Evolutionary conservation across 2,888 invertebrate genomes (phyloP), one percentile per base, ranked within the genome.

Genomic region (Orchestes rusci): DNA sequence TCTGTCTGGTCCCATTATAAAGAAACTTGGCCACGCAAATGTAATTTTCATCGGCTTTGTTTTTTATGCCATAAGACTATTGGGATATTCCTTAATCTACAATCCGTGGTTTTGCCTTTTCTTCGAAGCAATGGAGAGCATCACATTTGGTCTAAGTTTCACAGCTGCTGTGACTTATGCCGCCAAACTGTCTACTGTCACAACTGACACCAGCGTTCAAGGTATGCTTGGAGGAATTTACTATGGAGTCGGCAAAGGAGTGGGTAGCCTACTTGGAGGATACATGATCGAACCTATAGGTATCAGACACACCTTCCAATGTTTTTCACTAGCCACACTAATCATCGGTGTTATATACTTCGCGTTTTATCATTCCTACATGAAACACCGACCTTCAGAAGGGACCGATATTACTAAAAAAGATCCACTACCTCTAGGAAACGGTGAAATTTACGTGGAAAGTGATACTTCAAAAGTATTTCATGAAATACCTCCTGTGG

Each of bases 161-260:
- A 85, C 84, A 1, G 84, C 84, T 1, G 83, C 83, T 15, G 82
- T 84, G 20, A 84, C 84, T 36, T 85, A 85, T 60, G 84, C 84
- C 1, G 84, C 84, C 1, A 77, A 78, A 43, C 70, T 85, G 4
- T 83, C 84, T 1, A 80, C 82, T 2, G 76, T 79, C 36, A 78
- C 82, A 29, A 85, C 85, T 0, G 83, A 85, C 56, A 80, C 82
- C 5, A 83, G 82, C 10, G 77, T 85, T 52, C 85, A 86, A 64
- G 85, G 84, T 10, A 70, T 85, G 51, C 70, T 85, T 8, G 84
- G 84, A n/a, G 84, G 84, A 13, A 67, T 84, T n/a, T 85, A 86
- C 61, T 85, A 81, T 60, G 85, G 84, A 55, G 82, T 85, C 45
- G 86, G 85, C 82, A 82, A 83, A 65, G 84, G 84, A 23, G 70